Evolutionary conservation across 2,797 vertebrate genomes (phyloP), one percentile per base, ranked within the genome.

Genomic region (Huso huso): DNA sequence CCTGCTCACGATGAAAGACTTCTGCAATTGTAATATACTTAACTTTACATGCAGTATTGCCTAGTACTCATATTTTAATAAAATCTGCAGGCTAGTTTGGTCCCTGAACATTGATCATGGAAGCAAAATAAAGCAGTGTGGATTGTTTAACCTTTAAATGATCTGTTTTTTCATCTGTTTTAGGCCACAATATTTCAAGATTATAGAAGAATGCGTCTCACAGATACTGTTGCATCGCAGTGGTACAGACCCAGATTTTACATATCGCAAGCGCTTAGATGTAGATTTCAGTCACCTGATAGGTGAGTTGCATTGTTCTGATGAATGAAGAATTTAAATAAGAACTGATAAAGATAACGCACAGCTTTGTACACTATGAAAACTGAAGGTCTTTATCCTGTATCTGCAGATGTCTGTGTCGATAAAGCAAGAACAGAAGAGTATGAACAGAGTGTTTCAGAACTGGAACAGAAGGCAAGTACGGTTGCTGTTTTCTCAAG

Each of bases 101-200:
- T 37, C 23, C 23, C 4, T 37, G 4, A 37, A 4, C 5, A 37
- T 37, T 37, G 37, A 37, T 37, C 37, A 4, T 37, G 37, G 37
- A 37, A 37, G 37, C 37, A 37, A 37, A 37, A 37, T 37, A 37
- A 37, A 37, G 37, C 37, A 37, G 37, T 37, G 37, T 37, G 37
- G 37, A 37, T 37, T 37, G 37, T 37, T 37, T 37, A 37, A 37
- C 37, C 37, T 37, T 37, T 37, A 37, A 4, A 37, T 37, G 5
- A 37, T 37, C 37, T 68, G 58, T 68, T 13, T 69, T 70, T 69
- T 62, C 53, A 13, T 79, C 57, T 82, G 9, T 73, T 52, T 74
- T 79, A 99, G 97, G 81, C 90, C 94, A 37, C 93, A 97, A 70
- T 99, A 98, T 85, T 99, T 98, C 85, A 98, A 94, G 82, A 88